A percentile compares a stretch with the other conserved stretches of the same genome.
These are phyloP conservation scores for Unio delphinus DNA, from an alignment of 2,888 invertebrate species.

Conservation along the genomic window DNA sequence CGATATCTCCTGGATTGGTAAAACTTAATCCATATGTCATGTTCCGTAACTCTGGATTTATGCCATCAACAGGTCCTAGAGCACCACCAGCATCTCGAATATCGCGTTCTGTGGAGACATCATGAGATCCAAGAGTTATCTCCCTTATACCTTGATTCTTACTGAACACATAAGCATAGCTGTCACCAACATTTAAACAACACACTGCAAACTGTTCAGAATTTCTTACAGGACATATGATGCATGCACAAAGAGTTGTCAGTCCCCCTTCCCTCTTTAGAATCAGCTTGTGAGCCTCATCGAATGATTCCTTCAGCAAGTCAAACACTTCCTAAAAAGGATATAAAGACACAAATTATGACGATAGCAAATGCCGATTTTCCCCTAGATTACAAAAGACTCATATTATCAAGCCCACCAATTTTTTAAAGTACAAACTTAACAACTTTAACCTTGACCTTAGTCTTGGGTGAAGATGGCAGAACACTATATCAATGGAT, in stretches of 20 bases:
- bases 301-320: conserved; percentile 83
- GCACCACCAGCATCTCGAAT: conserved; percentile 92
- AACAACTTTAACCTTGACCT: too few species aligned
- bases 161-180: conserved; percentile 87
- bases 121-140: conserved; percentile 84
- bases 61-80: conserved; percentile 88
- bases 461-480: too few species aligned
- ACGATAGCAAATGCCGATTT: too few species aligned
- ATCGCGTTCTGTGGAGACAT: conserved; percentile 85
- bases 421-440: too few species aligned
- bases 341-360: too few species aligned
- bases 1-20: conserved; percentile 85
- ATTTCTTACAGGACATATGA: conserved; percentile 76
- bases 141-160: conserved; percentile 84
- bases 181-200: conserved; percentile 91
- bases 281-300: conserved; percentile 88
- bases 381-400: too few species aligned
- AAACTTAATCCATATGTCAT: conserved; percentile 88
- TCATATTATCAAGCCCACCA: too few species aligned
- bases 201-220: conserved; percentile 79
- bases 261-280: conserved; percentile 82
- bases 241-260: conserved; percentile 87
- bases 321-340: conserved; percentile 80
- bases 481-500: too few species aligned
- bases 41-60: conserved; percentile 86